These are phyloP conservation scores for Antheraea assamensis DNA, from an alignment of 2,888 invertebrate species.

Conservation along the genomic window DNA sequence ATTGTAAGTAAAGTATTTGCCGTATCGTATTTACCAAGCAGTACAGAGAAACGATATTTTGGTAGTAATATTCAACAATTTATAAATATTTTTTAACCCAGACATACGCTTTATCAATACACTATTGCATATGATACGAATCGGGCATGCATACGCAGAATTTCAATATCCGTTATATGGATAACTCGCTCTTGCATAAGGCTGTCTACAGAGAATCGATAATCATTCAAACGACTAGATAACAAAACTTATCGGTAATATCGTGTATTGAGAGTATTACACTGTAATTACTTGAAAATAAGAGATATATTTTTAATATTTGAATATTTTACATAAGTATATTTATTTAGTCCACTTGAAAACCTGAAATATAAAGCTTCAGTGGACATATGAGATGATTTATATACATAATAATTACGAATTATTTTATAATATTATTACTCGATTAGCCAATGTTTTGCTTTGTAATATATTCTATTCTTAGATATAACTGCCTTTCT, in stretches of 20 bases:
- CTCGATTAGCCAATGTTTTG: no score
- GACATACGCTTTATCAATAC: conserved; percentile 31
- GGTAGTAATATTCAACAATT: not conserved
- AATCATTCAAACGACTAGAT: not conserved
- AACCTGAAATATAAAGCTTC: no score
- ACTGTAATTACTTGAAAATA: no score
- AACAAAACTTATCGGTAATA: not conserved
- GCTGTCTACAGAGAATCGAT: not conserved
- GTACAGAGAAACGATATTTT: not conserved
- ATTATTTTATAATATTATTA: no score
- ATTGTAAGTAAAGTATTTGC: no score
- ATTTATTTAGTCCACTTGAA: no score
- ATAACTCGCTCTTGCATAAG: conserved; percentile 15
- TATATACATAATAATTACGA: no score
- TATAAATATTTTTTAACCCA: not conserved
- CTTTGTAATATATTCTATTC: no score
- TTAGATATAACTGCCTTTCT: no score
- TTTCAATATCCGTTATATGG: conserved; percentile 52
- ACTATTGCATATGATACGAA: conserved; percentile 38
- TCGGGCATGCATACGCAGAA: conserved; percentile 40
- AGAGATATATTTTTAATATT: no score
- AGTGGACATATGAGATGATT: no score
- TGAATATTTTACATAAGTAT: no score
- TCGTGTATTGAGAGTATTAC: not conserved
- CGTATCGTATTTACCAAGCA: not conserved